A percentile compares a stretch with the other conserved stretches of the same genome.
phyloP scores from a whole-genome alignment of 2,797 vertebrate genomes.

The Rhinatrema bivittatum region DNA sequence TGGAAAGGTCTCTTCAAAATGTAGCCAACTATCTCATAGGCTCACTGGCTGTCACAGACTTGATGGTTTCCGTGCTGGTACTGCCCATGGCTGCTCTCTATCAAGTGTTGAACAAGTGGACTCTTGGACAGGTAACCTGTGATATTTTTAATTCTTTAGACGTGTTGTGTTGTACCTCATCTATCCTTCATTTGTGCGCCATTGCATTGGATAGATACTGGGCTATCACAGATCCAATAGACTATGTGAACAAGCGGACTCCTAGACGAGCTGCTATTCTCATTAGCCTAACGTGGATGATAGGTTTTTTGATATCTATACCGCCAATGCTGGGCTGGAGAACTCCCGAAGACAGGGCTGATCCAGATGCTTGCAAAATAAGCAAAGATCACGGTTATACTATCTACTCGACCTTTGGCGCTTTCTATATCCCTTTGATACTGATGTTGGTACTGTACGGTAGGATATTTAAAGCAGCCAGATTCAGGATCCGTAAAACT shows the following conservation, averaged over 20 bases:
- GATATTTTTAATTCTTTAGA: slow-evolving; percentile 94
- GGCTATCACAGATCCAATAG: slow-evolving; percentile 95
- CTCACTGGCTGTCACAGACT: slow-evolving; percentile 90
- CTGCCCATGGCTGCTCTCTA: slow-evolving; percentile 95
- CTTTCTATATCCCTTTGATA: slow-evolving; percentile 91
- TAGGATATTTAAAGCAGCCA: slow-evolving; percentile 86
- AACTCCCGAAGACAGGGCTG: slow-evolving; percentile 83
- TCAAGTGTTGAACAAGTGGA: slow-evolving; percentile 96
- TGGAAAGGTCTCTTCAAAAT: slow-evolving; percentile 93
- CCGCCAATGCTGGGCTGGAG: slow-evolving; percentile 97
- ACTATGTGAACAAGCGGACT: slow-evolving; percentile 94
- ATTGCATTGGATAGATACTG: slow-evolving; percentile 96
- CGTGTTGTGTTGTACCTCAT: slow-evolving; percentile 94
- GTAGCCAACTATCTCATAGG: slow-evolving; percentile 97
- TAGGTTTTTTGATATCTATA: slow-evolving; percentile 94
- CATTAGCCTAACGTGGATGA: slow-evolving; percentile 90
- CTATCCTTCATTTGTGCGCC: slow-evolving; percentile 94
- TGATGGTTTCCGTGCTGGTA: slow-evolving; percentile 95
- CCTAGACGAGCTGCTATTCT: slow-evolving; percentile 82
- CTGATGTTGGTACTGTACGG: slow-evolving; percentile 94
- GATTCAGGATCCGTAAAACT: slow-evolving; percentile 89
- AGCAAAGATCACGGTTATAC: slow-evolving; percentile 95
- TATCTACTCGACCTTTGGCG: slow-evolving; percentile 94
- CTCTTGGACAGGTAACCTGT: slow-evolving; percentile 87
- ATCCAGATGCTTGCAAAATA: slow-evolving; percentile 87